Percentiles rank a stretch among this genome's conserved stretches.
Conservation (phyloP, 1,140 invertebrate species). For the Bombus confusus region DNA sequence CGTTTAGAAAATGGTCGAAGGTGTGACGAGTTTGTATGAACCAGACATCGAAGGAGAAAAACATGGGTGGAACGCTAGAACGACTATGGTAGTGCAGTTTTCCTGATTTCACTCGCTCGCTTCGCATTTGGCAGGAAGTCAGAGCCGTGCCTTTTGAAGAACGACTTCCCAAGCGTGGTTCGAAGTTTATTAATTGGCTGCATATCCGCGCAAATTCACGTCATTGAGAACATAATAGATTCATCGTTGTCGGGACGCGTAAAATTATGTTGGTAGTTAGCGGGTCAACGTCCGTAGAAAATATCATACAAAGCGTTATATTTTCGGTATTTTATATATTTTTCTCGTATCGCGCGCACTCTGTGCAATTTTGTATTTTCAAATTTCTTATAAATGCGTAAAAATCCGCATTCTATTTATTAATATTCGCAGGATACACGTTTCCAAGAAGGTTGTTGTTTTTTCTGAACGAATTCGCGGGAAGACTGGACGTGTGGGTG, state of each 20-base stretch:
- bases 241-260: too few relatives aligned
- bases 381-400: too few relatives aligned
- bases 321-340: too few relatives aligned
- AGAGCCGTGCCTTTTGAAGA: not conserved
- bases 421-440: not conserved
- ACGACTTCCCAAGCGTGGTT: not conserved
- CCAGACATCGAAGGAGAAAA: not conserved
- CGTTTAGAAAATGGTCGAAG: constrained; percentile 19
- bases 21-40: not conserved
- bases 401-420: too few relatives aligned
- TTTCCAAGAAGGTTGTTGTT: not conserved
- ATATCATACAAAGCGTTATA: too few relatives aligned
- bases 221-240: too few relatives aligned
- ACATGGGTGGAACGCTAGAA: too few relatives aligned
- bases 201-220: too few relatives aligned
- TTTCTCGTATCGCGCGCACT: too few relatives aligned
- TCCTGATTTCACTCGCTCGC: not conserved
- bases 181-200: not conserved
- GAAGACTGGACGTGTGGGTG: not conserved
- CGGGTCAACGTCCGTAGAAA: too few relatives aligned
- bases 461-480: not conserved
- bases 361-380: too few relatives aligned
- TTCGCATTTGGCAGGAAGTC: not conserved
- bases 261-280: too few relatives aligned
- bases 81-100: not conserved